These are phyloP conservation scores for Nanorana parkeri DNA, from an alignment of 2,113 vertebrate species.

Conservation along the genomic window DNA sequence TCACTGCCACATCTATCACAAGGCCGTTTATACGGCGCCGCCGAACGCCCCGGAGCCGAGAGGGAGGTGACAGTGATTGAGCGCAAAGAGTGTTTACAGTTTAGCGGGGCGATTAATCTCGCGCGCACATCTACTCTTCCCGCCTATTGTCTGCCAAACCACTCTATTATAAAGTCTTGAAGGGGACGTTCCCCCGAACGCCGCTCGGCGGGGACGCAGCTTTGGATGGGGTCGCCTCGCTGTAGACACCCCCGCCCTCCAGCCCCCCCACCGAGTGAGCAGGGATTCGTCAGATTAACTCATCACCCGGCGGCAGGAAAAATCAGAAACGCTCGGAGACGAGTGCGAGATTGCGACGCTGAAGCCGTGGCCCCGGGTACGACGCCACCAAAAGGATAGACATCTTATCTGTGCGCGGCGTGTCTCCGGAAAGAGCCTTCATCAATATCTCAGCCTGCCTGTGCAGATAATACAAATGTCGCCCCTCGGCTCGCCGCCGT, in stretches of 20 bases:
- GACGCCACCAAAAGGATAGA: conserved; percentile 5
- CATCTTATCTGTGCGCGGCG: conserved; percentile 33
- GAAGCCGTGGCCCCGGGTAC: background rate
- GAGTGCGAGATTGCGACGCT: background rate
- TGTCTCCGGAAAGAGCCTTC: conserved; percentile 1
- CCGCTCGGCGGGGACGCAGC: background rate
- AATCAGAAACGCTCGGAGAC: background rate
- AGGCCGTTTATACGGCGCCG: conserved; percentile 8
- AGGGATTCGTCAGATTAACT: no score
- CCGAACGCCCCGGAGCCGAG: conserved; percentile 3
- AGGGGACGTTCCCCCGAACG: conserved; percentile 22
- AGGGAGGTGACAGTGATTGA: conserved; percentile 41
- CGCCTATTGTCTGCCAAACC: conserved; percentile 27
- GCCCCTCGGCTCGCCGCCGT: background rate
- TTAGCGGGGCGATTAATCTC: conserved; percentile 44
- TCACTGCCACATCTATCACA: conserved; percentile 31
- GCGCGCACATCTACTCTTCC: background rate
- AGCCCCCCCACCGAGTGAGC: background rate
- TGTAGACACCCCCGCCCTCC: background rate
- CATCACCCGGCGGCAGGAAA: background rate
- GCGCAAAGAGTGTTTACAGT: conserved; percentile 5
- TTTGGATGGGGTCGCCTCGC: background rate
- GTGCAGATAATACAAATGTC: background rate
- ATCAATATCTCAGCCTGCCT: conserved; percentile 8
- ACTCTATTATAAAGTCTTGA: conserved; percentile 39